Conservation (phyloP, 2,888 invertebrate genomes). For the Ptychoptera contaminata region DNA sequence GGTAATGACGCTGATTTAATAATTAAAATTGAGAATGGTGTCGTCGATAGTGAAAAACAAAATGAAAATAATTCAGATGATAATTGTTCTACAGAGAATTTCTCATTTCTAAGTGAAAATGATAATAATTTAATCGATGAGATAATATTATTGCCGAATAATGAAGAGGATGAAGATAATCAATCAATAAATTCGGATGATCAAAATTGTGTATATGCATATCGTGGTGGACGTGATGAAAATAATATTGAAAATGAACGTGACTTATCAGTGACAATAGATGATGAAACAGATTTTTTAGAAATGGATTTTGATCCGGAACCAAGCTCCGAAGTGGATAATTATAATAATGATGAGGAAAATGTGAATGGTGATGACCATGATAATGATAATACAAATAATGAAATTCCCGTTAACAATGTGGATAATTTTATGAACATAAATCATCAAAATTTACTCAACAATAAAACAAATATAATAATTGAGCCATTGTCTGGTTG, state of each 20-base stretch:
- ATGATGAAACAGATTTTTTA: conserved; percentile 30
- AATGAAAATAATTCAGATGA: not conserved
- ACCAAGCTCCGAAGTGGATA: conserved; percentile 26
- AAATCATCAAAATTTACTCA: too few species aligned
- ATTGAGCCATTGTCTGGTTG: too few species aligned
- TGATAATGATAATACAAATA: too few species aligned
- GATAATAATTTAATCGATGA: conserved; percentile 20
- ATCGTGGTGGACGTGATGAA: conserved; percentile 25
- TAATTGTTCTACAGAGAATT: conserved; percentile 25
- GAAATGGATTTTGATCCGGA: conserved; percentile 33
- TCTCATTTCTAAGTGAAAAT: conserved; percentile 28
- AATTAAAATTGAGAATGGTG: not conserved
- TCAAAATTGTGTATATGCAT: conserved; percentile 25
- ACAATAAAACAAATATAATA: too few species aligned
- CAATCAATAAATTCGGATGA: conserved; percentile 28
- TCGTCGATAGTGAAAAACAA: not conserved
- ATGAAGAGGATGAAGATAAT: conserved; percentile 19
- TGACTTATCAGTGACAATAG: conserved; percentile 8
- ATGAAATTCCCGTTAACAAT: too few species aligned
- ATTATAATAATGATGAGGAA: not conserved
- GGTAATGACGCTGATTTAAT: too few species aligned
- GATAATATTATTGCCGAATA: conserved; percentile 19
- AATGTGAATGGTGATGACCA: too few species aligned
- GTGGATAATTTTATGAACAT: too few species aligned
- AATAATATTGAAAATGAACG: conserved; percentile 16